Evolutionary conservation across 2,113 vertebrate genomes (phyloP), one percentile per base, ranked within the genome.

Genomic region (Amphiprion ocellaris): DNA sequence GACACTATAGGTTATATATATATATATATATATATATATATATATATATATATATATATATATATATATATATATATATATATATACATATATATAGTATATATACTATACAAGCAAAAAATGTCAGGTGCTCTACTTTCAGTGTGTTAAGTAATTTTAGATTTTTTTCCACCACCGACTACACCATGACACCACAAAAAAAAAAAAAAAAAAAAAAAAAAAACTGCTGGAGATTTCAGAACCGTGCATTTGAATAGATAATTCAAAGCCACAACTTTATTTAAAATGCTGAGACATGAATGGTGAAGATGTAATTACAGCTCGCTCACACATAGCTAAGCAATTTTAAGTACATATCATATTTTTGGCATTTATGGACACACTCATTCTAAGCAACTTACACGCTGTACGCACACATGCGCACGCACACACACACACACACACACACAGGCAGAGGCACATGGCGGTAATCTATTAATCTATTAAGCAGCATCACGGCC

Each of bases 401-500:
- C 47, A 50, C 11, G 10, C 50, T 73, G 62, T 41, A 39, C 28
- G 61, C 46, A 10, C 54, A 58, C 56, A 69, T 65, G 54, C 69
- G 74, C 33, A 69, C 37, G 69, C 39, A 58, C 46, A 59, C 65
- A 46, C 1, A 44, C 41, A 44, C 41, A 44, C 41, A 44, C 41
- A 44, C 12, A 15, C 41, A 15, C 41, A 44, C 12, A 44, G 11
- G 14, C 41, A 14, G 41, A 44, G 4, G 41, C 63, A 69, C 9
- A 28, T n/a, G 8, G 73, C 62, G 59, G 60, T 81, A 82, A 77
- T 85, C 75, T 85, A 81, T 79, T 89, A 75, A 78, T 83, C 78
- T 81, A 71, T 75, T 41, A 80, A 76, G 44, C 70, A 83, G 80
- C 68, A 77, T 74, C 30, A n/a, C 69, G 74, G 61, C 63, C 55